Conservation (phyloP, 2,113 vertebrate genomes). For the Cephalophus harveyi region DNA sequence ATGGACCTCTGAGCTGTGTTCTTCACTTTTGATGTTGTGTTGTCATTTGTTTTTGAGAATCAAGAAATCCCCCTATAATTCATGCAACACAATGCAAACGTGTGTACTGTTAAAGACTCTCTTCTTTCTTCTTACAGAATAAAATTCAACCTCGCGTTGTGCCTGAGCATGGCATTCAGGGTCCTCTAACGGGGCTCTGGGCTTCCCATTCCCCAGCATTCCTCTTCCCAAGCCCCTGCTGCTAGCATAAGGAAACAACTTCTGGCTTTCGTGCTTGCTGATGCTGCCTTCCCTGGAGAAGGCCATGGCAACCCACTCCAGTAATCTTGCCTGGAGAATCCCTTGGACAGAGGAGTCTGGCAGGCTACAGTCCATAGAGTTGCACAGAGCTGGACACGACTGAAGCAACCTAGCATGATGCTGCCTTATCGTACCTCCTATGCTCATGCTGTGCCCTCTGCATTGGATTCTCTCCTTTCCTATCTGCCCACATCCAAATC, state of each 20-base stretch:
- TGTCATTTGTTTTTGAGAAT: neutral
- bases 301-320: neutral
- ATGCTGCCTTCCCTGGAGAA: neutral
- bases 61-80: neutral
- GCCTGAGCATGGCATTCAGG: neutral
- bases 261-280: accelerated
- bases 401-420: neutral
- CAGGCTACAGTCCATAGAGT: neutral
- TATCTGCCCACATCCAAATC: neutral
- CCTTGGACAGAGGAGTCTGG: neutral
- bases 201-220: neutral
- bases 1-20: neutral
- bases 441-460: neutral
- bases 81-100: neutral
- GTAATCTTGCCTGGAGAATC: neutral
- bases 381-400: neutral
- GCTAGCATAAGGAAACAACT: neutral
- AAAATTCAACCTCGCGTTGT: neutral
- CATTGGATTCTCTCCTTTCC: neutral
- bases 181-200: neutral
- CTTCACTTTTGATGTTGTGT: neutral
- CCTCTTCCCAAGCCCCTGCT: neutral
- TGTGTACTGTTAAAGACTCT: neutral
- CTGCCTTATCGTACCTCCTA: neutral
- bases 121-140: neutral